Evolutionary conservation across 2,113 vertebrate genomes (phyloP), one percentile per base, ranked within the genome.

Genomic region (Caranx melampygus): DNA sequence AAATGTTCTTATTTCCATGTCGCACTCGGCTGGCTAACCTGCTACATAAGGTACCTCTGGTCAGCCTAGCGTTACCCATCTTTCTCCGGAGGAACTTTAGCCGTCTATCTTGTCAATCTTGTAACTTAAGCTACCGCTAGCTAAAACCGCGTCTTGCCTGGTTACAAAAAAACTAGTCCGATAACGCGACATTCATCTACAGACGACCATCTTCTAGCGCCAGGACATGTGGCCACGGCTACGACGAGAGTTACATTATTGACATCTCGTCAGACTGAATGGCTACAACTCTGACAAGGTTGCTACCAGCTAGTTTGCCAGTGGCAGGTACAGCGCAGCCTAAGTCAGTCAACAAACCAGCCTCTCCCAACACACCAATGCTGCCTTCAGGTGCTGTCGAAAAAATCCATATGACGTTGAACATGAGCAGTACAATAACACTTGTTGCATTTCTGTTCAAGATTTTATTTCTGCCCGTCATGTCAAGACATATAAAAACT

Each of bases 281-380:
- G 26, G 69, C 63, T 73, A 51, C 21, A 71, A 65, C 64, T 78
- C 40, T 40, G 33, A 54, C 20, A 44, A 26, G 60, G n/a, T 9
- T 13, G 81, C 42, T 69, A 26, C 26, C 26, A 78, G 60, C 58
- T 47, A 31, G 79, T 65, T 42, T 8, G 8, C 59, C 55, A 52
- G 47, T 9, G 7, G 51, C 65, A 26, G 74, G 58, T 51, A 33
- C 57, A 35, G 12, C n/a, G 21, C n/a, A 85, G 68, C 60, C 61
- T 16, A 57, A 72, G 76, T 64, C 84, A 76, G 68, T 88, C 86
- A 91, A 91, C 88, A 88, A 75, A 81, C 81, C 85, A 75, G 86
- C 84, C 83, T 84, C 85, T 87, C 84, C 85, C 79, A 79, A 76
- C 68, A 65, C 15, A 57, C 73, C 11, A 2, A 35, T 64, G 82